Conservation (phyloP, 2,888 invertebrate species). For the Thera obeliscata region DNA sequence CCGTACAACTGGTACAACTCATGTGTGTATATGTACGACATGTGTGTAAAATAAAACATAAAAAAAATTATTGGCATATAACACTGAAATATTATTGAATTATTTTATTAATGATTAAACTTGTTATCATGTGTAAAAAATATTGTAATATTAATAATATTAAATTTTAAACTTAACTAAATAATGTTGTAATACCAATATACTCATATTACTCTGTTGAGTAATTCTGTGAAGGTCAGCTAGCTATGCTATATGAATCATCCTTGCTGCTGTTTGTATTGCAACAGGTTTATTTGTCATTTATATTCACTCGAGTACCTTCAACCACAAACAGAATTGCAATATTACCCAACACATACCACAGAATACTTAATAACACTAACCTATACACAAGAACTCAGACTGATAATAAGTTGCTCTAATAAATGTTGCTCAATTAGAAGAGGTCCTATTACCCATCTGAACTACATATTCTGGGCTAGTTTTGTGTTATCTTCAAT, state of each 20-base stretch:
- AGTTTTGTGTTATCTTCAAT: too few species aligned
- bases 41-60: too few species aligned
- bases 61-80: too few species aligned
- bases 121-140: too few species aligned
- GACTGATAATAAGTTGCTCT: slow-evolving; percentile 1
- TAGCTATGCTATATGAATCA: slow-evolving; percentile 28
- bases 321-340: background rate
- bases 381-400: background rate
- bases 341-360: background rate
- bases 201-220: slow-evolving; percentile 26
- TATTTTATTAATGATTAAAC: too few species aligned
- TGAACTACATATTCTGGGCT: background rate
- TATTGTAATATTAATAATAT: too few species aligned
- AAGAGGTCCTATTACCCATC: background rate
- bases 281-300: slow-evolving; percentile 26
- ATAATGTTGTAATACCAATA: background rate
- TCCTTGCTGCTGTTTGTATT: slow-evolving; percentile 20
- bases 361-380: background rate
- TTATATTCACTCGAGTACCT: background rate
- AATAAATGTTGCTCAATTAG: slow-evolving; percentile 8
- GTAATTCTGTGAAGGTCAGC: slow-evolving; percentile 28
- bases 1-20: too few species aligned
- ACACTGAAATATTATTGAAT: too few species aligned
- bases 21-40: too few species aligned
- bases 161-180: too few species aligned